A percentile compares a stretch with the other conserved stretches of the same genome.
Evolutionary conservation across 2,113 vertebrate species (phyloP).

Genomic region (Polyodon spathula): DNA sequence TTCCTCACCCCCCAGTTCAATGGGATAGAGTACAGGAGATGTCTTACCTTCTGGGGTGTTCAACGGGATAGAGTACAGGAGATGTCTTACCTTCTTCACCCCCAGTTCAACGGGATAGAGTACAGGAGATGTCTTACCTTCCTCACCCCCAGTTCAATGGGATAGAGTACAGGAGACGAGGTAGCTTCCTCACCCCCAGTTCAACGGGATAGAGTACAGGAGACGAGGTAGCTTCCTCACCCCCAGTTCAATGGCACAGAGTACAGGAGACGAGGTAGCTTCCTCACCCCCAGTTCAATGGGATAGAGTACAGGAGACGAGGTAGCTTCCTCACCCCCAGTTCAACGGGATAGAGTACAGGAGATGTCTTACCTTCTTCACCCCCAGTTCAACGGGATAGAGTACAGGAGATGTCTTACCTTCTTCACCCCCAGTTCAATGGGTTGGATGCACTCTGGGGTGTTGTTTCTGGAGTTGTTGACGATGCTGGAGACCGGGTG

Average conservation of each 20-base stretch:
- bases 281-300: constrained; percentile 49
- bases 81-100: constrained; percentile 69
- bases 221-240: constrained; percentile 72
- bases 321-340: constrained; percentile 63
- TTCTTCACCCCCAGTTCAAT: constrained; percentile 54
- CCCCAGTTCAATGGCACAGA: constrained; percentile 53
- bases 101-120: constrained; percentile 57
- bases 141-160: constrained; percentile 50
- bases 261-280: no score
- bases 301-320: no score
- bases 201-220: no score
- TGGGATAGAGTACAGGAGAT: no score
- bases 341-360: no score
- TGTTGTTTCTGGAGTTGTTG: constrained; percentile 75
- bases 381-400: no score
- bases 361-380: no score
- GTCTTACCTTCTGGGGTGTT: constrained; percentile 70
- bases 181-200: constrained; percentile 61
- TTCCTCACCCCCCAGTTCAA: constrained; percentile 55
- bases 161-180: no score
- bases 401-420: no score
- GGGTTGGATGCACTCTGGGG: constrained; percentile 69
- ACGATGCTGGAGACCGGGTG: constrained; percentile 82
- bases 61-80: no score
- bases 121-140: no score